Evolutionary conservation across 1,140 invertebrate genomes (phyloP).

Genomic region (Dendroctonus ponderosae): DNA sequence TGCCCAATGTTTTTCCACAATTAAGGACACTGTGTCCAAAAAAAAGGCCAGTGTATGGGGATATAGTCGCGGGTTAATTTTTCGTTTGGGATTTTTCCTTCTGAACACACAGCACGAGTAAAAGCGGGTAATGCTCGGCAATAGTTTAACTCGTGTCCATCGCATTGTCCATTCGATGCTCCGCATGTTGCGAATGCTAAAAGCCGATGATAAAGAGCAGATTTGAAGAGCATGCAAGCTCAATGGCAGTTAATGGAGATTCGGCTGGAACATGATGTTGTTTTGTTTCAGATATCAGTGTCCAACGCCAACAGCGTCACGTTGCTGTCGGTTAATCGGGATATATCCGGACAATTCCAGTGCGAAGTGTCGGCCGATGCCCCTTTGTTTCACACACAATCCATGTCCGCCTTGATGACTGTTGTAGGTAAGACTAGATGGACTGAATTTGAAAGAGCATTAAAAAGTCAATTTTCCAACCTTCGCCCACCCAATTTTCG

Average conservation of each 20-base stretch:
- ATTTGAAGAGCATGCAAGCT: not conserved
- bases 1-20: no score
- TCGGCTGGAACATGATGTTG: not conserved
- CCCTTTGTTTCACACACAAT: constrained; percentile 68
- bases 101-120: not conserved
- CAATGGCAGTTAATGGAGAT: not conserved
- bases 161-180: not conserved
- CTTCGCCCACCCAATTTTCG: no score
- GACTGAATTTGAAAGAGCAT: constrained; percentile 1
- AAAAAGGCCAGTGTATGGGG: no score
- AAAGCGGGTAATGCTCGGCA: not conserved
- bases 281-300: constrained; percentile 52
- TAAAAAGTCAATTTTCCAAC: no score
- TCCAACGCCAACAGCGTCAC: constrained; percentile 59
- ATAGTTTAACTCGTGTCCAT: not conserved
- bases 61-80: no score
- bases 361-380: constrained; percentile 75
- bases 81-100: not conserved
- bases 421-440: constrained; percentile 69
- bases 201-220: not conserved
- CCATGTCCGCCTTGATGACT: constrained; percentile 61
- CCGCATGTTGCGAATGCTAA: not conserved
- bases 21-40: no score
- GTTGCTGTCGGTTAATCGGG: constrained; percentile 56
- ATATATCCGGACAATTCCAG: constrained; percentile 68